Percentiles rank a stretch among this genome's conserved stretches.
These are phyloP conservation scores for Cheilosia grossa DNA, from an alignment of 2,888 invertebrate genomes.

Conservation along the genomic window DNA sequence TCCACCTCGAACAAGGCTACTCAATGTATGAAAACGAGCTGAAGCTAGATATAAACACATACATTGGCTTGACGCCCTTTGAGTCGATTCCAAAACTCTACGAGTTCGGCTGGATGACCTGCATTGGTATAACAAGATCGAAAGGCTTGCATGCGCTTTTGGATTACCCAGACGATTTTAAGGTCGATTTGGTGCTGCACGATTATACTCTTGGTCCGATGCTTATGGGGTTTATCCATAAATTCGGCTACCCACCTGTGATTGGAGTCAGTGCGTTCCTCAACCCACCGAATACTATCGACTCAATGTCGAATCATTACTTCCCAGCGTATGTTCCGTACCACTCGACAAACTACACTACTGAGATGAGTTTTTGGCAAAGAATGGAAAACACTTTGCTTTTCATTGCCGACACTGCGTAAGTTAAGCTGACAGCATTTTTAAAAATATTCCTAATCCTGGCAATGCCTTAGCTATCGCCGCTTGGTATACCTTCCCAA, in stretches of 20 bases:
- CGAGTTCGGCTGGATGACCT: conserved; percentile 64
- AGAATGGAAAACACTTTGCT: conserved; percentile 76
- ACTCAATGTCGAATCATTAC: conserved; percentile 77
- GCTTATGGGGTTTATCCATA: conserved; percentile 79
- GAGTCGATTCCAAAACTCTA: conserved; percentile 62
- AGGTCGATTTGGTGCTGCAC: conserved; percentile 80
- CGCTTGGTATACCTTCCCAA: conserved; percentile 60
- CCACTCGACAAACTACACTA: conserved; percentile 68
- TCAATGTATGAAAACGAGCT: conserved; percentile 61
- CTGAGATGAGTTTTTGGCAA: conserved; percentile 77
- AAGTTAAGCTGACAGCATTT: conserved; percentile 22
- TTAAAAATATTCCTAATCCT: not conserved
- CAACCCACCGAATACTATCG: conserved; percentile 75
- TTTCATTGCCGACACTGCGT: conserved; percentile 75
- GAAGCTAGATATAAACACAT: conserved; percentile 11
- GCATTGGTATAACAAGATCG: conserved; percentile 62
- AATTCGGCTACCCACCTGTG: conserved; percentile 79
- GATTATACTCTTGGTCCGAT: conserved; percentile 79
- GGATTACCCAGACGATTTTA: conserved; percentile 78
- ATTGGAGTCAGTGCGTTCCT: conserved; percentile 78
- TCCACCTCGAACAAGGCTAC: conserved; percentile 78
- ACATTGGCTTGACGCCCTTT: conserved; percentile 52
- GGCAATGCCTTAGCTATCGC: conserved; percentile 45
- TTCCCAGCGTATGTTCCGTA: conserved; percentile 77
- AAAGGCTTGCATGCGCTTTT: conserved; percentile 76